Base-by-base conservation (phyloP, 2,888 invertebrate species). In the Lycophotia porphyrea region DNA sequence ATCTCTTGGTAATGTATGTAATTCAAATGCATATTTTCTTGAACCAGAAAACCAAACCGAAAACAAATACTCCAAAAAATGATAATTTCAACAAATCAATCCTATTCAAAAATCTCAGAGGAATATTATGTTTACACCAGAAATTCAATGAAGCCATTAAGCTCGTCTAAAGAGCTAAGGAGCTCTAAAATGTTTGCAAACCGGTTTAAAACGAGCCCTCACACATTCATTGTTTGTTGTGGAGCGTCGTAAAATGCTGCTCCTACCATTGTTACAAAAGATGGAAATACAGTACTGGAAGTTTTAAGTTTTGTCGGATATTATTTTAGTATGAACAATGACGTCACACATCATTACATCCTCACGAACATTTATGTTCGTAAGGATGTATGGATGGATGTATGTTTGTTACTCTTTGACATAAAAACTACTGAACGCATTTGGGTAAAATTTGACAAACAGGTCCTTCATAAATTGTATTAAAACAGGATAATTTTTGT, bases 161-260 rank as follows among this genome's bases (percentile, higher is more conserved):
- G 15, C 31, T 15, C n/a, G 31, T 7, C 15, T 49, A 24, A 79
- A 76, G 27, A 15, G 24, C 71, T 1, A 8, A 34, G 1, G 24
- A 80, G 52, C 61, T 74, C 52, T 80, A 47, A 73, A 77, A 73
- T 63, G 44, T 36, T 21, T 63, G 2, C n/a, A 73, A 76, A 73
- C n/a, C n/a, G 74, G 52, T 52, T 44, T 76, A n/a, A 61, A 72
- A 63, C 42, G 61, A 63, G 27, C 31, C 24, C 44, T 61, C 5
- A 31, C 61, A 76, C 73, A 80, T 76, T 80, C 44, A 76, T 72
- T 21, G 49, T 52, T 71, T 76, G 74, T 76, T 80, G 80, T 44
- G 24, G 27, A 21, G 21, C 39, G 7, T 61, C 72, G 31, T 76
- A 76, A 71, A 76, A 49, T 76, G 27, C 42, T 52, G 52, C 61